These are phyloP conservation scores for Eleginops maclovinus DNA, from an alignment of 2,113 vertebrate genomes.

Conservation along the genomic window DNA sequence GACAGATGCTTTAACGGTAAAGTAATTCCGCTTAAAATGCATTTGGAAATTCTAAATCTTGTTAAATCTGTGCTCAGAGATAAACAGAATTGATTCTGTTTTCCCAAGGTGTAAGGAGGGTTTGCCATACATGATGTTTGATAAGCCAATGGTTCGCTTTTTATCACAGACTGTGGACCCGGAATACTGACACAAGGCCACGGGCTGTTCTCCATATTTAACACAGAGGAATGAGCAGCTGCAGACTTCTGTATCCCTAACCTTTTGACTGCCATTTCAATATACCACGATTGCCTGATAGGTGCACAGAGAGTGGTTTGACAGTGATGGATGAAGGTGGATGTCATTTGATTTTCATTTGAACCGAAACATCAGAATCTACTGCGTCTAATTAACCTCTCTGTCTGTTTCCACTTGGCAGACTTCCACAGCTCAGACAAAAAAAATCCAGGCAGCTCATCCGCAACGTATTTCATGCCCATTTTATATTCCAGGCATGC, in stretches of 20 bases:
- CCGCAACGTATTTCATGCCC: constrained; percentile 24
- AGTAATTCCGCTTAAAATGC: not conserved
- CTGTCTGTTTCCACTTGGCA: constrained; percentile 65
- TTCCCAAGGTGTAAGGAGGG: not conserved
- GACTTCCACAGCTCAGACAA: constrained; percentile 36
- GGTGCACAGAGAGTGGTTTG: constrained; percentile 40
- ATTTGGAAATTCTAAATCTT: not conserved
- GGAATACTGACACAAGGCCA: constrained; percentile 33
- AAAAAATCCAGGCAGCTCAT: not conserved
- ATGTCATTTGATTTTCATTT: constrained; percentile 78
- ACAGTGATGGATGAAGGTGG: constrained; percentile 78
- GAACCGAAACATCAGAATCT: constrained; percentile 75
- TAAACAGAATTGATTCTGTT: not conserved
- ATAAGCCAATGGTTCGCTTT: constrained; percentile 25
- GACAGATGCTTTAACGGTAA: not conserved
- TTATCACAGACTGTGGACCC: constrained; percentile 28
- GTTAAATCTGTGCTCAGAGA: not conserved
- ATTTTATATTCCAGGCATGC: constrained; percentile 18
- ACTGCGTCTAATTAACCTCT: constrained; percentile 81
- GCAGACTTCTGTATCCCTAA: constrained; percentile 58
- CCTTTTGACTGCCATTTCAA: constrained; percentile 69
- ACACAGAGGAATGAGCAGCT: constrained; percentile 36
- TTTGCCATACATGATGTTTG: not conserved
- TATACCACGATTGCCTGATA: constrained; percentile 51
- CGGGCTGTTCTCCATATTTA: constrained; percentile 53